Conservation (phyloP, 2,113 vertebrate genomes). For the Crocuta crocuta region DNA sequence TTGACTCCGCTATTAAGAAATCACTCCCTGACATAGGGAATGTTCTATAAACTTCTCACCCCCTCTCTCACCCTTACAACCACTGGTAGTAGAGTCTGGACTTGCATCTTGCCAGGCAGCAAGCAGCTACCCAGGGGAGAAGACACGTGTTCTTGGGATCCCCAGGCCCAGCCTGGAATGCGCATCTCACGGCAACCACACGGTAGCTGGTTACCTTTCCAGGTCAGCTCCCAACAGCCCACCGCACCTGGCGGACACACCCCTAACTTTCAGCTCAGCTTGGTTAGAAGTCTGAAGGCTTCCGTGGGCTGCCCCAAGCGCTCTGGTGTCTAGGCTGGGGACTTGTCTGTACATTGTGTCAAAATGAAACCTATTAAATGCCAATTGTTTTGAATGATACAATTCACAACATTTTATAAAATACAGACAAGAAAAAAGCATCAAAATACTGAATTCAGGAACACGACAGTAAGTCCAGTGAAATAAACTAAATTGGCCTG, state of each 20-base stretch:
- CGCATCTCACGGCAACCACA: background rate
- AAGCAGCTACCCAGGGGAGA: background rate
- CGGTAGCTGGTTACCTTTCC: background rate
- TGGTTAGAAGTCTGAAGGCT: background rate
- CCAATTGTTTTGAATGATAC: conserved; percentile 49
- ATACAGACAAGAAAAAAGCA: conserved; percentile 74
- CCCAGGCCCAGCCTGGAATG: conserved; percentile 56
- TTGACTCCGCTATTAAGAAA: background rate
- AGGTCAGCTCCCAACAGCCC: background rate
- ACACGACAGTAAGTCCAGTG: conserved; percentile 76
- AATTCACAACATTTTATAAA: conserved; percentile 70
- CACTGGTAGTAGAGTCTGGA: background rate
- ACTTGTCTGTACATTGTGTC: conserved; percentile 41
- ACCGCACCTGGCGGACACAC: background rate
- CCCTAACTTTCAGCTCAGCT: conserved; percentile 2
- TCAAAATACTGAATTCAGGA: conserved; percentile 82
- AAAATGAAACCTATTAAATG: conserved; percentile 12
- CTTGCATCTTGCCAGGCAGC: background rate
- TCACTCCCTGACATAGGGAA: conserved; percentile 51
- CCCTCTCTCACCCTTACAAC: too few species aligned
- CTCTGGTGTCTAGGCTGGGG: background rate
- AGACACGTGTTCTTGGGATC: background rate
- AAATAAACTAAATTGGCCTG: conserved; percentile 59
- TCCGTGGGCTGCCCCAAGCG: background rate
- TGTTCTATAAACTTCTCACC: background rate